Conservation (phyloP, 2,113 vertebrate species). For the Neogobius melanostomus region DNA sequence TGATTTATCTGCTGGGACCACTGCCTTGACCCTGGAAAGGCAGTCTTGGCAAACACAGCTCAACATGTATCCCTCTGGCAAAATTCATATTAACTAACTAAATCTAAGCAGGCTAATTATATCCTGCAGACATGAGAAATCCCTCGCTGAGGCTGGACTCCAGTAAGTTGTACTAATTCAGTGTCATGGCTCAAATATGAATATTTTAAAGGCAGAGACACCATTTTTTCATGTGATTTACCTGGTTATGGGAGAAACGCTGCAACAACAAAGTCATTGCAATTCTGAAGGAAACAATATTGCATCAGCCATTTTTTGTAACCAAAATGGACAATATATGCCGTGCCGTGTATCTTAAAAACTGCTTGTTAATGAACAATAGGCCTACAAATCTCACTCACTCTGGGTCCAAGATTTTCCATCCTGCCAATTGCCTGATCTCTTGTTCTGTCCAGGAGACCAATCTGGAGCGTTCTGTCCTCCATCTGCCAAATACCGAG, state of each 20-base stretch:
- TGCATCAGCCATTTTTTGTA: background rate
- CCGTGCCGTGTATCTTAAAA: background rate
- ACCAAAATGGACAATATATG: background rate
- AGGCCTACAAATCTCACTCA: background rate
- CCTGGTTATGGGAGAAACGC: background rate
- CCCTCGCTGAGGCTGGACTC: background rate
- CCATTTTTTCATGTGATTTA: background rate
- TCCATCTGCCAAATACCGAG: background rate
- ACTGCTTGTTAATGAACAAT: background rate
- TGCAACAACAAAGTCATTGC: background rate
- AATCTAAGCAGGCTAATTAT: slow-evolving; percentile 7
- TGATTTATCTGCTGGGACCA: slow-evolving; percentile 9
- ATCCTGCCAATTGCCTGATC: background rate
- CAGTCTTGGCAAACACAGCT: slow-evolving; percentile 1
- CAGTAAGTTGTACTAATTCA: background rate
- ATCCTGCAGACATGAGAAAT: slow-evolving; percentile 5
- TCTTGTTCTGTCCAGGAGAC: background rate
- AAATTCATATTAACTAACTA: slow-evolving; percentile 7
- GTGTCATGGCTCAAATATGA: background rate
- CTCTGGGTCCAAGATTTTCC: background rate
- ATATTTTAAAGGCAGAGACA: background rate
- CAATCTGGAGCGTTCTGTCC: background rate
- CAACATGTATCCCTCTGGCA: slow-evolving; percentile 3
- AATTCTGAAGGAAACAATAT: background rate
- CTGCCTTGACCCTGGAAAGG: background rate